Conservation (phyloP, 2,797 vertebrate genomes). For the Poecilia velifera region DNA sequence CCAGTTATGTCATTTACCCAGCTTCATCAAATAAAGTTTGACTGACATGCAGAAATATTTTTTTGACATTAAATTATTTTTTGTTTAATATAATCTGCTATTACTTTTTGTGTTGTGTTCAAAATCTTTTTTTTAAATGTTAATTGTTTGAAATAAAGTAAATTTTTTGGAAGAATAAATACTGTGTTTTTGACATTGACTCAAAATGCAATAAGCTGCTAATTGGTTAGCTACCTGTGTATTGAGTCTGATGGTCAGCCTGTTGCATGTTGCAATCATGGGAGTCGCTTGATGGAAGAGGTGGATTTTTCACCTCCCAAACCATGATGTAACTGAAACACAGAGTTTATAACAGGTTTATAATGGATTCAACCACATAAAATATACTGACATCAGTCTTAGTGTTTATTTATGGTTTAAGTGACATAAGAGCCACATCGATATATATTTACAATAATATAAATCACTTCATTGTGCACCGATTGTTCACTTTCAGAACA, state of each 20-base stretch:
- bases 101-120: no score
- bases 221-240: conserved; percentile 48
- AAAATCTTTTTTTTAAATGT: no score
- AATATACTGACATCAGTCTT: not conserved
- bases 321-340: conserved; percentile 88
- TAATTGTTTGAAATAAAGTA: no score
- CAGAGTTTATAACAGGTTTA: not conserved
- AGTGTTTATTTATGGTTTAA: not conserved
- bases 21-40: not conserved
- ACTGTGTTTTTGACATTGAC: not conserved
- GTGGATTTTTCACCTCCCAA: conserved; percentile 90
- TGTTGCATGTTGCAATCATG: conserved; percentile 44
- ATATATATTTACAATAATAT: not conserved
- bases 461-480: not conserved
- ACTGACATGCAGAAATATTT: not conserved
- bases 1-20: not conserved
- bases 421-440: not conserved
- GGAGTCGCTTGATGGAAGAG: conserved; percentile 81
- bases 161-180: no score
- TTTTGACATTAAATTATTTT: not conserved
- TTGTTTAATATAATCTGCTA: no score
- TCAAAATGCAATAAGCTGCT: not conserved
- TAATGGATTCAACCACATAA: not conserved
- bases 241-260: conserved; percentile 33
- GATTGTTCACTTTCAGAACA: not conserved